Evolutionary conservation across 2,888 invertebrate species (phyloP), one percentile per base, ranked within the genome.

Genomic region (Philhelius pedissequus): DNA sequence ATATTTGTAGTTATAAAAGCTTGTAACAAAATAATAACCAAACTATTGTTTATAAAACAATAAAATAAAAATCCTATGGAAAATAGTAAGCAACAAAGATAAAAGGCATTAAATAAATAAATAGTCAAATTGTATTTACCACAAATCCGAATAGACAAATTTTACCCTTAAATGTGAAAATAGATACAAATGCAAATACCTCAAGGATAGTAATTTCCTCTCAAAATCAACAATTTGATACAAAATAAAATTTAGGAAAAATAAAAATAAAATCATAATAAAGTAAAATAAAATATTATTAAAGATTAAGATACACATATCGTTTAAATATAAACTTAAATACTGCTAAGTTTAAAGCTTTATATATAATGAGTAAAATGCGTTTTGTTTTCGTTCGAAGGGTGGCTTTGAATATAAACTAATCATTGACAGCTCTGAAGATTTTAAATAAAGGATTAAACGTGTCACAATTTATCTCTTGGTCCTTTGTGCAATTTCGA

Each of bases 91-190:
- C 32, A 58, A 76, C 15, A 52, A 58, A 32, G 25, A 40, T 60
- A 58, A 76, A 30, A 32, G 13, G 3, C 13, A n/a, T 30, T n/a
- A 43, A 18, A 25, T 43, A 52, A 40, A 13, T 64, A 52, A 60
- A 78, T 83, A 83, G 83, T 27, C 70, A 50, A 79, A 79, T 83
- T 83, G 79, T 79, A 83, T 83, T 83, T 83, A 79, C 76, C 76
- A 71, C 60, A 48, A 32, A 8, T n/a, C 60, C 68, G 79, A 70
- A 83, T 79, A 79, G 74, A 74, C 64, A 79, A 83, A 66, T 58
- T 50, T 43, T 50, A 82, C 25, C 43, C 32, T 40, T 43, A 20
- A 66, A 43, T 38, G 15, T 13, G 27, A 56, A 48, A 62, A 52
- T 56, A 56, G 56, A 20, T 3, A 48, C 30, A 43, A 71, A 45